Evolutionary conservation across 2,113 vertebrate species (phyloP).

Genomic region (Zosterops hypoxanthus): DNA sequence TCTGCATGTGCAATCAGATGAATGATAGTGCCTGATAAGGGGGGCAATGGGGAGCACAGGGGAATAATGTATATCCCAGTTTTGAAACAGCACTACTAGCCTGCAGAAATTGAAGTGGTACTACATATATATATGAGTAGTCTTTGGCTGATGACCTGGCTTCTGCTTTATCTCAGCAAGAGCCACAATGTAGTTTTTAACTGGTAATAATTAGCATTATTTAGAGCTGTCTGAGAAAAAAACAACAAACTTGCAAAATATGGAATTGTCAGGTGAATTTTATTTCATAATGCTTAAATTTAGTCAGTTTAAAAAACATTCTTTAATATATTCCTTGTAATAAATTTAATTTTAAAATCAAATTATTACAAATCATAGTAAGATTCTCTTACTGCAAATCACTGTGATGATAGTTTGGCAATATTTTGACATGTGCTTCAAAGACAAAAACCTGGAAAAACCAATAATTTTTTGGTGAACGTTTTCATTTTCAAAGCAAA

Average conservation of each 20-base stretch:
- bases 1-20: neutral
- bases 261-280: neutral
- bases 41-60: neutral
- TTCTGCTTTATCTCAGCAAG: neutral
- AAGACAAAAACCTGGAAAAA: neutral
- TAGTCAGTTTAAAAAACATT: neutral
- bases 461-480: neutral
- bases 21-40: neutral
- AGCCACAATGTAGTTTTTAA: neutral
- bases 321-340: neutral
- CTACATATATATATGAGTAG: neutral
- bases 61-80: neutral
- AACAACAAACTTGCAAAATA: neutral
- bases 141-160: neutral
- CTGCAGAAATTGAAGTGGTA: neutral
- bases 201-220: neutral
- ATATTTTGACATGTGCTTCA: neutral
- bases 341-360: neutral
- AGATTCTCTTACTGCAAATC: neutral
- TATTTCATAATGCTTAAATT: neutral
- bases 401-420: neutral
- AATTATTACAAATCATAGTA: neutral
- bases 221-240: neutral
- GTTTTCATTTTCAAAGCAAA: neutral
- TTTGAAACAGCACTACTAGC: neutral